Base-by-base conservation (phyloP, 2,888 invertebrate species). In the Fragum sueziense region DNA sequence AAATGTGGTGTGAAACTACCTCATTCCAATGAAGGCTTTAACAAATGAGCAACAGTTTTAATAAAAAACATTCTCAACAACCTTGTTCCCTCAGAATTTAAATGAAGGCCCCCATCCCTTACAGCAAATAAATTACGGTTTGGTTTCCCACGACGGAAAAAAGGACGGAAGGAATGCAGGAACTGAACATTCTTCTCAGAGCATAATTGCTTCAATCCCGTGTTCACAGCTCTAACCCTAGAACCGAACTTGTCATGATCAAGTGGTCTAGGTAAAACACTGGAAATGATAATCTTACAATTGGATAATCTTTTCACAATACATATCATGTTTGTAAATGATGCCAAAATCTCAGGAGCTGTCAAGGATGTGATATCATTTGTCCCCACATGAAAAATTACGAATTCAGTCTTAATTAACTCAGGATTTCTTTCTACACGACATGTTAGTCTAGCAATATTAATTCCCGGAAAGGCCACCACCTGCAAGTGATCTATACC, bases 41-140 rank as follows among this genome's bases (percentile, higher is more conserved):
- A 52, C 52, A 52, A 22, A 52, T 52, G 52, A 11, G 52, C 20
- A 52, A 52, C 52, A 4, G 52, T 52, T 6, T 52, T 52, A 52
- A 52, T 52, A 52, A 52, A 52, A 52, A 7, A 52, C n/a, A 52
- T 17, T 52, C 52, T 52, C 7, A 52, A n/a, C 6, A 6, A 6
- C 52, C 7, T 52, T 52, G 59, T 59, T 7, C 22, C 67, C 20
- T 68, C 41, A 22, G 47, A 47, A 68, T 68, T 68, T 6, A 47
- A n/a, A 68, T 68, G 67, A 17, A 68, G 27, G 9, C 67, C 67
- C 31, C 67, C 67, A 68, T 68, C 67, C 27, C 41, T 37, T 25
- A 68, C 47, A n/a, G 67, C 67, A 68, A 68, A 68, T 22, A 68
- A 47, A 14, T 47, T n/a, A 2, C 67, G 2, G 25, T 22, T 11